Evolutionary conservation across 2,888 invertebrate species (phyloP).

Genomic region (Cyclophora albipunctata): DNA sequence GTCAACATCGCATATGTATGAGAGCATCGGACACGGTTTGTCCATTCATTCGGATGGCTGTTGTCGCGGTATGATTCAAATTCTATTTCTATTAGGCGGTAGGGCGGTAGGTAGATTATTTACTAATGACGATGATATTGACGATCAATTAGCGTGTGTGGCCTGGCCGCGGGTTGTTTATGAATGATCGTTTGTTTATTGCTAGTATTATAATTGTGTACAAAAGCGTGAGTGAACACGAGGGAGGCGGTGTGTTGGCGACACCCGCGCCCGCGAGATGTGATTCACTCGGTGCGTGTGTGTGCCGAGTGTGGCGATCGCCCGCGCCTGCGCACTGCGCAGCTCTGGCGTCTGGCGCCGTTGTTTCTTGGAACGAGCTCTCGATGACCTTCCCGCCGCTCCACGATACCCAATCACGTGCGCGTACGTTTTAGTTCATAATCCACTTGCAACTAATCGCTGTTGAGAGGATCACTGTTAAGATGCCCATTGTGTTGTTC

Average conservation of each 20-base stretch:
- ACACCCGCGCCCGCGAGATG: constrained; percentile 11
- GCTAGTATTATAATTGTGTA: constrained; percentile 20
- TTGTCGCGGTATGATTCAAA: constrained; percentile 14
- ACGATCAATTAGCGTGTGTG: constrained; percentile 28
- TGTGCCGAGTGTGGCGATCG: constrained; percentile 6
- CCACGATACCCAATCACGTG: constrained; percentile 52
- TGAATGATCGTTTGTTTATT: constrained; percentile 53
- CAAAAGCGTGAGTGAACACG: constrained; percentile 26
- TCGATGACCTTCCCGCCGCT: constrained; percentile 52
- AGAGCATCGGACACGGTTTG: constrained; percentile 12
- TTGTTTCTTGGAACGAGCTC: constrained; percentile 56
- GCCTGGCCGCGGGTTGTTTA: constrained; percentile 41
- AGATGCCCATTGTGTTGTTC: constrained; percentile 27
- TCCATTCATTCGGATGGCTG: constrained; percentile 11
- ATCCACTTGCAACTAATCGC: constrained; percentile 66
- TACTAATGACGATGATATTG: constrained; percentile 26
- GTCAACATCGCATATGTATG: constrained; percentile 11
- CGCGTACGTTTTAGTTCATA: constrained; percentile 45
- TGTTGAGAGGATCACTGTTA: constrained; percentile 61
- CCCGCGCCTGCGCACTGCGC: constrained; percentile 13
- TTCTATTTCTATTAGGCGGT: constrained; percentile 13
- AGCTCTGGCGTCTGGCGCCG: constrained; percentile 47
- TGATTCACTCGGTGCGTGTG: constrained; percentile 32
- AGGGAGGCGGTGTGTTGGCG: constrained; percentile 20
- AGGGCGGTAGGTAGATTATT: constrained; percentile 13